These are phyloP conservation scores for Calidris pugnax DNA, from an alignment of 2,113 vertebrate genomes.

Conservation along the genomic window DNA sequence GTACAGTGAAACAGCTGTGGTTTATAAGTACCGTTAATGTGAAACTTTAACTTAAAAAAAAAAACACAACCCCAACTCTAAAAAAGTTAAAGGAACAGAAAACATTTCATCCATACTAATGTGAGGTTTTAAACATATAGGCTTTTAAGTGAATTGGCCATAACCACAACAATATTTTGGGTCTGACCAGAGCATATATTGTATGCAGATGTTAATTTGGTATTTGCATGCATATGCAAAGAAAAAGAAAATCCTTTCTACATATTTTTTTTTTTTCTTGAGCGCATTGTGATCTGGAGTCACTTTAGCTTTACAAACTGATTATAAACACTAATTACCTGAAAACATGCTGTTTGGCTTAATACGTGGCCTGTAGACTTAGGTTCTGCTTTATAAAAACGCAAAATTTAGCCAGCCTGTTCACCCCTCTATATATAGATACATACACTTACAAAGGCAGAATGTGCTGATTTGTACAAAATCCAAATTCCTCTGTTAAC, in stretches of 20 bases:
- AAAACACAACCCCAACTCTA: background rate
- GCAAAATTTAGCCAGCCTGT: background rate
- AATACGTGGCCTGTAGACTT: background rate
- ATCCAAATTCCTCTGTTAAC: background rate
- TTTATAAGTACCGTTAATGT: conserved; percentile 5
- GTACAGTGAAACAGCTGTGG: conserved; percentile 43
- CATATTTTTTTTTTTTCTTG: conserved; percentile 1
- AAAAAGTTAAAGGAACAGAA: conserved; percentile 57
- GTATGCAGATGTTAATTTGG: conserved; percentile 79
- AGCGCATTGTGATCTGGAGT: background rate
- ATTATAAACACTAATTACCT: conserved; percentile 59
- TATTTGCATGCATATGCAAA: conserved; percentile 68
- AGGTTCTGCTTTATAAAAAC: background rate
- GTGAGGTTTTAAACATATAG: conserved; percentile 50
- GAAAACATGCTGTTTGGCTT: conserved; percentile 43
- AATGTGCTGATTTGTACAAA: background rate
- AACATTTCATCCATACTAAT: conserved; percentile 58
- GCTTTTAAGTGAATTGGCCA: conserved; percentile 77
- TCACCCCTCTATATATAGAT: background rate
- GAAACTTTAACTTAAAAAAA: conserved; percentile 28
- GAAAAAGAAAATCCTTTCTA: background rate
- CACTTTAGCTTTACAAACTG: conserved; percentile 39
- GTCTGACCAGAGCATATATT: conserved; percentile 71
- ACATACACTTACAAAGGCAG: accelerated
- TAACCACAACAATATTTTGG: conserved; percentile 78